Base-by-base conservation (phyloP, 2,797 vertebrate species). In the Cossypha polioptera region DNA sequence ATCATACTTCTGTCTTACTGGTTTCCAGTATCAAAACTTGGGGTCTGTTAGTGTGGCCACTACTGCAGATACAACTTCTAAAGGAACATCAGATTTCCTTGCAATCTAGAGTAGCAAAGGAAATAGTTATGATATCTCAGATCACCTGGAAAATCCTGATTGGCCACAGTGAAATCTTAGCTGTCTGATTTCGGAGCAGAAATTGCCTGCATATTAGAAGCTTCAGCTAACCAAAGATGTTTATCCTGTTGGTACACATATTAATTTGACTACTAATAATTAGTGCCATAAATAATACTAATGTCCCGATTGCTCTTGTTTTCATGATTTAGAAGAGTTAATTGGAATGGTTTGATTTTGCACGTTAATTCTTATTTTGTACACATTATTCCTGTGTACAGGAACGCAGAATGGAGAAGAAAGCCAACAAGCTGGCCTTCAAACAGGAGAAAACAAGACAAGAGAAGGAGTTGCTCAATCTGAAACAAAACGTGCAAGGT, bases 341-440 rank as follows among this genome's bases (percentile, higher is more conserved):
- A 50, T 55, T 50, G 29, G 33, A 71, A 42, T 58, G 11, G 14
- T 40, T 74, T 80, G 11, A 50, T 66, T 87, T 86, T 88, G 24
- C 36, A 11, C 16, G 4, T 63, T 63, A 66, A 40, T 26, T 29
- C 16, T 20, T 54, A 2, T 65, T 77, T 71, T 83, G 33, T 86
- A 79, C 72, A 51, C 42, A 33, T 68, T 61, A 7, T 78, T 76
- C 40, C 1, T 73, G 13, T 58, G 5, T 59, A n/a, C 88, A 99
- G 99, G 99, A 99, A 81, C 97, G 99, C 58, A 98, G 99, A 79
- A 73, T 91, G 22, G 99, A 99, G 97, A 99, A 99, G 98, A 99
- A 99, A 95, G 98, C 98, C 68, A 99, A 99, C 97, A 98, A 98
- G 93, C 45, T 96, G 76, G 99, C 99, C 21, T 99, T 99, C 97